phyloP scores from a whole-genome alignment of 2,797 vertebrate genomes.

The Gallinago solitaria region DNA sequence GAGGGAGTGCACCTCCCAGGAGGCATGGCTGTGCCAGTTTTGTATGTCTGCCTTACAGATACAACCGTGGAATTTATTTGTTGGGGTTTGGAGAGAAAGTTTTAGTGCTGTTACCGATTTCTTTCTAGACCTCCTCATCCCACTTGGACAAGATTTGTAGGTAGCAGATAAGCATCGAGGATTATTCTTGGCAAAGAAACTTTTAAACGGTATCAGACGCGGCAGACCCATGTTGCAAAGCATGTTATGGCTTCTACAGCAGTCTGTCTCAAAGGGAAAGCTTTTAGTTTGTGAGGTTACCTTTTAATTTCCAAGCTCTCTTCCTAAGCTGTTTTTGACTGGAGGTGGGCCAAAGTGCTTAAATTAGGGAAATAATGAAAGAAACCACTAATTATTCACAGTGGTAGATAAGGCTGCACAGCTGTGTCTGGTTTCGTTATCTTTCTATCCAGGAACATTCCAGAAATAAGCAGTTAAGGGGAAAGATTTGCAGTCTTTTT shows the following conservation, averaged over 20 bases:
- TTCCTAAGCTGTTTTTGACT: background rate
- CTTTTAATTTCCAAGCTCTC: background rate
- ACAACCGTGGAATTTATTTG: background rate
- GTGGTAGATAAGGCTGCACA: background rate
- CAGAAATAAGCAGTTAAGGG: background rate
- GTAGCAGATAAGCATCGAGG: background rate
- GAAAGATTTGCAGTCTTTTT: background rate
- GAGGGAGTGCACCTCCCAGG: background rate
- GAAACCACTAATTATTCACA: background rate
- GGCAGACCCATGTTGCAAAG: background rate
- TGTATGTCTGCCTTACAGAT: background rate
- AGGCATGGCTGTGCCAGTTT: background rate
- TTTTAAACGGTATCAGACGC: background rate
- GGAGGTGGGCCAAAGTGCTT: background rate
- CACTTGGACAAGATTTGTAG: background rate
- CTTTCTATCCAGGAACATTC: background rate
- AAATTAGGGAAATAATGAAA: conserved; percentile 28
- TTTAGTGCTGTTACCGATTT: background rate
- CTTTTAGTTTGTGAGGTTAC: background rate
- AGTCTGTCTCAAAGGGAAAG: background rate
- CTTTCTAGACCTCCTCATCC: background rate
- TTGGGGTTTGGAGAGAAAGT: background rate
- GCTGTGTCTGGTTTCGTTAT: background rate
- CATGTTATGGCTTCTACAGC: background rate
- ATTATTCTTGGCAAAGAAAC: background rate